Conservation (phyloP, 1,140 invertebrate genomes). For the Neodiprion fabricii region DNA sequence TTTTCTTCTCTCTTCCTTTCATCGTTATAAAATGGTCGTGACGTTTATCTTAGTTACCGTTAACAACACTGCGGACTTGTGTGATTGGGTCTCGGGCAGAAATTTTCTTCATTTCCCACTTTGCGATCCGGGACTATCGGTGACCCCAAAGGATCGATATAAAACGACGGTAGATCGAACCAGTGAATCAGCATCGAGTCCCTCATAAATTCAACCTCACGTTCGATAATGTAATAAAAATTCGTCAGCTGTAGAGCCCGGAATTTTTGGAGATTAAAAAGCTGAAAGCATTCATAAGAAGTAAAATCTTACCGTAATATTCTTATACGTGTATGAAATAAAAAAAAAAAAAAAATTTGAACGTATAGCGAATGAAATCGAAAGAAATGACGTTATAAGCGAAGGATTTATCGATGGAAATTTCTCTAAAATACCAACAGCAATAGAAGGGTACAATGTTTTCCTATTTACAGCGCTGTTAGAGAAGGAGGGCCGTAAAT, state of each 20-base stretch:
- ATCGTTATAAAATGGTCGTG: not conserved
- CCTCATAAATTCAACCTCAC: too few relatives aligned
- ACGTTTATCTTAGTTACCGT: not conserved
- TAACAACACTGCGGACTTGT: not conserved
- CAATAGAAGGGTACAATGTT: not conserved
- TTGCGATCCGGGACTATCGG: too few relatives aligned
- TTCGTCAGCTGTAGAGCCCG: not conserved
- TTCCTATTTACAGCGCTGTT: slow-evolving; percentile 24
- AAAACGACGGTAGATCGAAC: too few relatives aligned
- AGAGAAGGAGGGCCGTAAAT: slow-evolving; percentile 40
- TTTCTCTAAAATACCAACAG: slow-evolving; percentile 18
- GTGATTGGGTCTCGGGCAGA: not conserved
- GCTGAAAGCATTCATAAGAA: not conserved
- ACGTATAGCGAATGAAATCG: not conserved
- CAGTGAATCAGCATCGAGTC: not conserved
- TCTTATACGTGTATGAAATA: not conserved
- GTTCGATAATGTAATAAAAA: not conserved
- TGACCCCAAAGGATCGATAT: too few relatives aligned
- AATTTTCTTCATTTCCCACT: too few relatives aligned
- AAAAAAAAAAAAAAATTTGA: not conserved
- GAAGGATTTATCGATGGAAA: not conserved
- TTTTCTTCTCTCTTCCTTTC: too few relatives aligned
- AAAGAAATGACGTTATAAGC: too few relatives aligned
- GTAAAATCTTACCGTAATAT: too few relatives aligned
- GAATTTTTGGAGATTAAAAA: not conserved